A percentile compares a stretch with the other conserved stretches of the same genome.
Evolutionary conservation across 2,113 vertebrate species (phyloP).

Genomic region (Seriola quinqueradiata): DNA sequence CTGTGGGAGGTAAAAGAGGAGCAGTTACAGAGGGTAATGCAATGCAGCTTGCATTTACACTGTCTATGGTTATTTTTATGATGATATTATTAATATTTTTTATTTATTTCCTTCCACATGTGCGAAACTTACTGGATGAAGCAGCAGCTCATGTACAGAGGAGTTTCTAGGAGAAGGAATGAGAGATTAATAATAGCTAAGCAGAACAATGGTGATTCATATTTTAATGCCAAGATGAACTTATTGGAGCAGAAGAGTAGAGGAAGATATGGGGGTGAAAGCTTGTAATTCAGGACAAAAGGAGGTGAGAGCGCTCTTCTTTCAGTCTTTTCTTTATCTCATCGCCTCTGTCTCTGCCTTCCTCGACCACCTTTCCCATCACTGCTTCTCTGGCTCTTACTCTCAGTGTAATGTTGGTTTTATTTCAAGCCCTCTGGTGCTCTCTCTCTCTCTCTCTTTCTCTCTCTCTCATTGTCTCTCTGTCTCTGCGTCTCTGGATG

Average conservation of each 20-base stretch:
- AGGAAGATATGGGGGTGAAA: neutral
- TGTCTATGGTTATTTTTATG: neutral
- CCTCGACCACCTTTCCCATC: neutral
- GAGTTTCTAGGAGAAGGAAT: neutral
- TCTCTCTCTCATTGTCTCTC: too few species aligned
- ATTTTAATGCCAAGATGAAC: slow-evolving; percentile 15
- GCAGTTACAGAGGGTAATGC: too few species aligned
- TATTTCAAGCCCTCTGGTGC: slow-evolving; percentile 4
- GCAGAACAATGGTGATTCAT: neutral
- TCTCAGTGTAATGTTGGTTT: slow-evolving; percentile 13
- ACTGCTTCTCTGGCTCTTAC: neutral
- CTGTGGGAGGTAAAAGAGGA: neutral
- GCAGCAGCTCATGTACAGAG: neutral
- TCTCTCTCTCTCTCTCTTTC: neutral
- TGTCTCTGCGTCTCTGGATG: neutral
- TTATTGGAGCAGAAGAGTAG: neutral
- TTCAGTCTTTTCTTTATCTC: neutral
- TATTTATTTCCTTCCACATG: too few species aligned
- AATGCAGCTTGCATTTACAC: neutral
- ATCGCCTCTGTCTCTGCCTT: neutral
- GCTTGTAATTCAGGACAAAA: neutral
- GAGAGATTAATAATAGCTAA: neutral
- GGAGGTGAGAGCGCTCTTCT: neutral
- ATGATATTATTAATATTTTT: too few species aligned
- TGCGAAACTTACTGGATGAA: too few species aligned